Base-by-base conservation (phyloP, 2,888 invertebrate species). In the Lepidochrysops patricia region DNA sequence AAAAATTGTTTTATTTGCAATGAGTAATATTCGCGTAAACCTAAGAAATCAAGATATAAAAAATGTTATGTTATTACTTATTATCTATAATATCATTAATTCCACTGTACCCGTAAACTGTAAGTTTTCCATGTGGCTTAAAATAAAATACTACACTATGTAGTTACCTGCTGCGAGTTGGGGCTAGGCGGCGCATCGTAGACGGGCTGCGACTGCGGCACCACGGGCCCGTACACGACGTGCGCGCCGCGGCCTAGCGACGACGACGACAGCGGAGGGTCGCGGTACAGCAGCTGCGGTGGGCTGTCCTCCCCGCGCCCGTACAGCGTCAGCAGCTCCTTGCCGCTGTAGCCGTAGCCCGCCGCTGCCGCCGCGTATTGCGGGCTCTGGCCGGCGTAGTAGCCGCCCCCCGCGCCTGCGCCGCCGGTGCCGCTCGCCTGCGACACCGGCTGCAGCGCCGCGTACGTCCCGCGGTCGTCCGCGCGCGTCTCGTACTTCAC, bases 241-340 rank as follows among this genome's bases (percentile, higher is more conserved):
- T 86, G 87, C 37, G 91, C 84, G 37, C 85, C 88, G 58, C 90
- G 90, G 64, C 91, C 72, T 66, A 92, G 80, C n/a, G 90, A 90
- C 0, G 93, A 91, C 0, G 93, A 92, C 0, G 92, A 91, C 57
- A 94, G 80, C 54, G 93, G 93, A n/a, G 94, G 93, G 75, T 93
- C 93, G 62, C 92, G 91, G 75, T 92, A 92, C 71, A 92, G 83
- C 61, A 92, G 85, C 68, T 90, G 89, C 1, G 85, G 81, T 61
- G 80, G 79, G 60, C 72, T 73, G 63, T 62, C 75, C 75, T 59
- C 70, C 50, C 60, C 67, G 27, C 65, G 60, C 62, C 84, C 83
- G 75, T 75, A 75, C 67, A 74, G 63, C 43, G 76, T 70, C 61
- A 75, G 69, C 62, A 71, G 66, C 63, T 70, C 71, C 63, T 69